Conservation (phyloP, 2,888 invertebrate species). For the Oscheius sp. region DNA sequence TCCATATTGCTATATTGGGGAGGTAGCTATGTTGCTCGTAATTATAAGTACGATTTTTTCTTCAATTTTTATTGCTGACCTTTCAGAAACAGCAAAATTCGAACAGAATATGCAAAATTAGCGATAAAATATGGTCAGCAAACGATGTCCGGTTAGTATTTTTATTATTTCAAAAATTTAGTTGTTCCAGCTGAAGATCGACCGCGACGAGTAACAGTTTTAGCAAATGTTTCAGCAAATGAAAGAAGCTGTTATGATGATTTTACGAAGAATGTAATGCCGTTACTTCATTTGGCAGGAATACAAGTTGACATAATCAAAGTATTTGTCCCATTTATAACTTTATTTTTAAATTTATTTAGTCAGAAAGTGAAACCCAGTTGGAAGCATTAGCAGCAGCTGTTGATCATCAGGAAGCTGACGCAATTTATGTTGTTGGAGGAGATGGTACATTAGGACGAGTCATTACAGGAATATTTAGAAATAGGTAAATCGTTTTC, state of each 20-base stretch:
- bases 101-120: conserved; percentile 55
- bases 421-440: conserved; percentile 66
- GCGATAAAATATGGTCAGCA: conserved; percentile 57
- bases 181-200: conserved; percentile 47
- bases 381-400: conserved; percentile 59
- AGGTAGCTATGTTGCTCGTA: conserved; percentile 35
- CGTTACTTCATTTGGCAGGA: conserved; percentile 67
- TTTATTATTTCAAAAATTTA: background rate
- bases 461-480: conserved; percentile 60
- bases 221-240: conserved; percentile 62
- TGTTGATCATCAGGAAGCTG: conserved; percentile 63
- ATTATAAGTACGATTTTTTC: background rate
- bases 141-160: conserved; percentile 46
- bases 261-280: conserved; percentile 64
- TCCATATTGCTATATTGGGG: conserved; percentile 50
- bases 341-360: background rate
- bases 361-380: conserved; percentile 59
- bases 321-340: background rate
- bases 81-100: conserved; percentile 56
- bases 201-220: conserved; percentile 59
- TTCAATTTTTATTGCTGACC: background rate
- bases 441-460: conserved; percentile 67
- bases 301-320: conserved; percentile 59
- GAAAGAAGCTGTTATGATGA: conserved; percentile 54
- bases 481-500: conserved; percentile 34